Percentiles rank a stretch among this genome's conserved stretches.
Evolutionary conservation across 1,140 invertebrate species (phyloP).

Genomic region (Lineus longissimus): DNA sequence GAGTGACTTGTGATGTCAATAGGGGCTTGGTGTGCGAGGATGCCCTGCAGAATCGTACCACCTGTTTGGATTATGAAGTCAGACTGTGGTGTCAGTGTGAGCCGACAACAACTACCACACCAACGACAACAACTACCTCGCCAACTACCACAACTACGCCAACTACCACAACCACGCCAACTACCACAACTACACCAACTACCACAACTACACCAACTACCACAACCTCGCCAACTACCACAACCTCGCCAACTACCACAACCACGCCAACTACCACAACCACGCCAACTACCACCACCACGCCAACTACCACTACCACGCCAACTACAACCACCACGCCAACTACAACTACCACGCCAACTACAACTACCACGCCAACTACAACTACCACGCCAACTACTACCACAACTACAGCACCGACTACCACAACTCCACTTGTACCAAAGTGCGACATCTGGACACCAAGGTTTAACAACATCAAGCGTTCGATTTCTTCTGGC

Average conservation of each 20-base stretch:
- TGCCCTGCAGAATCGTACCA: neutral
- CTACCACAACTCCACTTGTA: neutral
- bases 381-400: too few species aligned
- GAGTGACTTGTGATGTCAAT: constrained; percentile 35
- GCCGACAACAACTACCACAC: neutral
- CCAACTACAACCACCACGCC: neutral
- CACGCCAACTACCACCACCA: too few species aligned
- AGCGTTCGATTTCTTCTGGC: neutral
- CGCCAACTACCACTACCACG: neutral
- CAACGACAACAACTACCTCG: neutral
- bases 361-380: neutral
- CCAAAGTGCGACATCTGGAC: constrained; percentile 1
- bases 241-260: neutral
- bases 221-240: neutral
- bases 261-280: neutral
- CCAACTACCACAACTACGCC: neutral
- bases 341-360: neutral
- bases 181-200: too few species aligned
- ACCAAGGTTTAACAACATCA: neutral
- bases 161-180: neutral
- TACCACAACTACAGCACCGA: neutral
- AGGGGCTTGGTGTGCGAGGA: constrained; percentile 36
- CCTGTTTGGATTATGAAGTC: neutral
- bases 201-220: too few species aligned
- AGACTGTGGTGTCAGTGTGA: neutral